Conservation (phyloP, 2,888 invertebrate species). For the Galeopsomyia nigrocyanea region DNA sequence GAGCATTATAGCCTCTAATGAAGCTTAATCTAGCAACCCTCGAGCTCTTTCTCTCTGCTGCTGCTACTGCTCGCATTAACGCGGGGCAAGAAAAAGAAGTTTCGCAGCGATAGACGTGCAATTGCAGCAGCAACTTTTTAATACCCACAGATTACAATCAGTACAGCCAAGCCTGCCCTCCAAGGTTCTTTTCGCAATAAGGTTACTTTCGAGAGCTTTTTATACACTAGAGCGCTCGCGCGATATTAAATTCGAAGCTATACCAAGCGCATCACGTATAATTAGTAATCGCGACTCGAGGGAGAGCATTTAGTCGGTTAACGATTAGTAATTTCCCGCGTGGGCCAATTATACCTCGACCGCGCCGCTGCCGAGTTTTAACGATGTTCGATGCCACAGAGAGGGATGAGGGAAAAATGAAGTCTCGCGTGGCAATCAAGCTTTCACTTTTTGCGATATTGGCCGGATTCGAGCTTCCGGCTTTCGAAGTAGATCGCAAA, state of each 20-base stretch:
- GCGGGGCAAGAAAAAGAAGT: neutral
- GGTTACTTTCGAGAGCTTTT: neutral
- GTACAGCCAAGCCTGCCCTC: neutral
- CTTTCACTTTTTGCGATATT: constrained; percentile 16
- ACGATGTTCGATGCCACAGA: neutral
- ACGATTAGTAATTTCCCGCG: constrained; percentile 56
- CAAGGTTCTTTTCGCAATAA: neutral
- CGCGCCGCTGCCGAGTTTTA: neutral
- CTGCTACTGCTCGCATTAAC: too few species aligned
- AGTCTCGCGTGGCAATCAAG: constrained; percentile 27
- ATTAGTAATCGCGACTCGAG: constrained; percentile 48
- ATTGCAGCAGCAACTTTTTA: neutral
- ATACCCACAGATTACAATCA: constrained; percentile 9
- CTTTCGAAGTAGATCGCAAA: constrained; percentile 40
- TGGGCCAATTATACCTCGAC: constrained; percentile 50
- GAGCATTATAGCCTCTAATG: too few species aligned
- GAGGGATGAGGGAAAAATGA: constrained; percentile 20
- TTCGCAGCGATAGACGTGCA: neutral
- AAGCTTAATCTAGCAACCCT: too few species aligned
- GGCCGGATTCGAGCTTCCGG: constrained; percentile 33
- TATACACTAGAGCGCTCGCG: neutral
- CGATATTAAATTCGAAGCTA: constrained; percentile 37
- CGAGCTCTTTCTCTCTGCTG: too few species aligned
- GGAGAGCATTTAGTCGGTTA: constrained; percentile 49
- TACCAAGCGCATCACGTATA: constrained; percentile 45